Base-by-base conservation (phyloP, 2,113 vertebrate species). In the Anhinga anhinga region DNA sequence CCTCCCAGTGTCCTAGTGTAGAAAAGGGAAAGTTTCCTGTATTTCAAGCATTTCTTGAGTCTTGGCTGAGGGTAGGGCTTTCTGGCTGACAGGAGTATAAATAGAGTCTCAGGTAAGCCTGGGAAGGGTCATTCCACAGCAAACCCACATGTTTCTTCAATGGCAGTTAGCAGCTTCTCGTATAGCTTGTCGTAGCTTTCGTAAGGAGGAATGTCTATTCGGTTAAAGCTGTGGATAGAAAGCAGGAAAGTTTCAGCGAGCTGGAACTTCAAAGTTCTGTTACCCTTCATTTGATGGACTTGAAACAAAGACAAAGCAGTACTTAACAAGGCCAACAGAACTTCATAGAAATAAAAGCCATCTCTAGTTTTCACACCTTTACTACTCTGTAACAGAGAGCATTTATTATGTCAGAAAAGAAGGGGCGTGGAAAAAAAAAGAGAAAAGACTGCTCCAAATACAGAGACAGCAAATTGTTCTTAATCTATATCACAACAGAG, bases 101-200 rank as follows among this genome's bases (percentile, higher is more conserved):
- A 98, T 97, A 98, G 95, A 98, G 97, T 93, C 94, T 84, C 61
- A 73, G 93, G 96, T 52, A 62, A 94, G 96, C 62, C 95, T 90
- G 96, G 18, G 87, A 86, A 80, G 88, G 86, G 86, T 99, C 99
- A 99, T 98, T 99, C 99, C 96, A 99, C 99, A 90, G 99, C 99
- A 79, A 99, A 99, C 93, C 99, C 99, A 84, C 99, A 99, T 11
- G 99, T 99, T 98, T 99, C 99, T 98, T 99, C 99, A 62, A 99
- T 99, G 98, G 99, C 99, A 22, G 99, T 99, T 98, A 99, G 99
- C 98, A 99, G 98, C 98, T 99, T 99, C 98, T 99, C 99, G 82
- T 99, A 99, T 25, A 99, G 98, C 98, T 99, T 99, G 93, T 99
- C 99, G 32, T 99, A 99, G 96, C 97, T 98, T 97, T 99, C 99